Conservation (phyloP, 2,888 invertebrate species). For the Drosophila diplacantha region DNA sequence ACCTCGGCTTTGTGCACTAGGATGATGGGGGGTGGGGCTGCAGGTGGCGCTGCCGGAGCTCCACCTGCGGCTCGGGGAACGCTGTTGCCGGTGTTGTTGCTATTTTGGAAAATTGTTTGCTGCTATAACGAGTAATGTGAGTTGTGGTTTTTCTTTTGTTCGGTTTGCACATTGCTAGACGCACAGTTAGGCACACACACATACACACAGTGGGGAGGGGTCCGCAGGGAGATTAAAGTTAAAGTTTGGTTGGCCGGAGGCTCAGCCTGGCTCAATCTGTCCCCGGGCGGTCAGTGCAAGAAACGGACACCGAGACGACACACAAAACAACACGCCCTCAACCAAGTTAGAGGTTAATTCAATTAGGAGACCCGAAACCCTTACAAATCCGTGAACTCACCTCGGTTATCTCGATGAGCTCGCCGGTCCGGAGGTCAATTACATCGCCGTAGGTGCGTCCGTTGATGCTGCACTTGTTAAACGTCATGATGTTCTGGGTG, state of each 20-base stretch:
- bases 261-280: slow-evolving; percentile 6
- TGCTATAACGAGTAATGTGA: slow-evolving; percentile 76
- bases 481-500: slow-evolving; percentile 99
- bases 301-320: slow-evolving; percentile 40
- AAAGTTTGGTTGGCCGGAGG: slow-evolving; percentile 12
- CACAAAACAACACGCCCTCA: slow-evolving; percentile 15
- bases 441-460: slow-evolving; percentile 95
- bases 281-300: slow-evolving; percentile 19
- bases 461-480: slow-evolving; percentile 98
- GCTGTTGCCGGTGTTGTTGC: slow-evolving; percentile 67
- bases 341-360: slow-evolving; percentile 34
- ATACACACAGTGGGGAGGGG: slow-evolving; percentile 3
- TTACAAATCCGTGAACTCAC: slow-evolving; percentile 79
- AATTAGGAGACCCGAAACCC: slow-evolving; percentile 16
- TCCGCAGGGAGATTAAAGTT: slow-evolving; percentile 15
- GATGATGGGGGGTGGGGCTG: slow-evolving; percentile 61
- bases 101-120: slow-evolving; percentile 73
- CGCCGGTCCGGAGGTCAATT: slow-evolving; percentile 90
- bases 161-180: slow-evolving; percentile 30
- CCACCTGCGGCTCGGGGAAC: slow-evolving; percentile 32
- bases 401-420: slow-evolving; percentile 90
- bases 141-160: slow-evolving; percentile 43
- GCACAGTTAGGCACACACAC: slow-evolving; percentile 46
- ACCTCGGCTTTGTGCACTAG: slow-evolving; percentile 72
- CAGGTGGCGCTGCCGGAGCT: slow-evolving; percentile 19